Evolutionary conservation across 2,113 vertebrate genomes (phyloP), one percentile per base, ranked within the genome.

Genomic region (Prionailurus viverrinus): DNA sequence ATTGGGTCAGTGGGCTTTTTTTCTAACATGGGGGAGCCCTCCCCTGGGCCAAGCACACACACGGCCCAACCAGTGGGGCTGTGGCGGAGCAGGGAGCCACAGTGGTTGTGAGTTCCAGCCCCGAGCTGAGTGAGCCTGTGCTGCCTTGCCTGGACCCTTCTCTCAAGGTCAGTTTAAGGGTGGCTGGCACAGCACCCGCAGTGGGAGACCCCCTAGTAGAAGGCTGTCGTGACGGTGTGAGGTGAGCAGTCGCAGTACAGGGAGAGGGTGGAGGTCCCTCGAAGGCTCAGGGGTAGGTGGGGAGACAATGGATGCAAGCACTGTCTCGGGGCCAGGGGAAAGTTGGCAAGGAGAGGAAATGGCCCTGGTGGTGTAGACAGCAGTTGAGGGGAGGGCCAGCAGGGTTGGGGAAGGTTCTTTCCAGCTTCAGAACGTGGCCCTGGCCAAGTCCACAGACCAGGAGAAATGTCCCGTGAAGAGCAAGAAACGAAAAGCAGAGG

Each of bases 201-300:
- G 36, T 8, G 3, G n/a, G 1, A 14, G 68, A 27, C 27, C 0
- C 36, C 21, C 88, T 5, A 1, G 1, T 3, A 25, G 15, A 7
- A 16, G 31, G 41, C 3, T 3, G 29, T 41, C 25, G 21, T 10
- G 36, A 71, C 21, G 4, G 5, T n/a, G 65, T 39, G 10, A 41
- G 74, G 25, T 41, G 41, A 79, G 61, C 76, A 63, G 79, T 1
- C 51, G n/a, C 27, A 27, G 31, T 29, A n/a, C 83, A 65, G 83
- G 29, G 31, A n/a, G n/a, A 82, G 45, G 31, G 41, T 36, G 69
- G 36, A 68, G 55, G 71, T 31, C 39, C 9, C 48, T 27, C 9
- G 61, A 7, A 29, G 61, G 69, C 36, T 55, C 81, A 58, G 48
- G 88, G 82, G 31, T 0, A 2, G 7, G 51, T 14, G 48, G 58